Percentiles rank a stretch among this genome's conserved stretches.
Evolutionary conservation across 2,888 invertebrate species (phyloP).

Genomic region (Tuta absoluta): DNA sequence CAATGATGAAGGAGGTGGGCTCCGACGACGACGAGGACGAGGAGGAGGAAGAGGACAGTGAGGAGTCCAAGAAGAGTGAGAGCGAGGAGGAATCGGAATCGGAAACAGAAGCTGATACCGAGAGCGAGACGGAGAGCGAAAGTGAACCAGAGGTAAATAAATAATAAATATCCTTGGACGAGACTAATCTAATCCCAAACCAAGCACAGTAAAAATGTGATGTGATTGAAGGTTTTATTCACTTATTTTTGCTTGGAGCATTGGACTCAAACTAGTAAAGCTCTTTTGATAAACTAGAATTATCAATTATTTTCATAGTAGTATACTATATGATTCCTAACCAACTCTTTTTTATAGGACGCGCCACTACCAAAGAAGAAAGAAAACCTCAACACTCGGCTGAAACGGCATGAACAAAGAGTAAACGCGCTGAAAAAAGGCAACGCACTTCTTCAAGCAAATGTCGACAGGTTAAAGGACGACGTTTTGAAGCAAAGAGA

Average conservation of each 20-base stretch:
- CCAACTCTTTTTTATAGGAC: slow-evolving; percentile 66
- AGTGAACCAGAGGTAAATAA: slow-evolving; percentile 83
- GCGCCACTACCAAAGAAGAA: slow-evolving; percentile 85
- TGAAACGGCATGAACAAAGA: slow-evolving; percentile 89
- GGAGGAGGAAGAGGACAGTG: slow-evolving; percentile 80
- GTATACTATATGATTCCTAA: no score
- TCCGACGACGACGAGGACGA: slow-evolving; percentile 87
- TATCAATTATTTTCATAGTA: no score
- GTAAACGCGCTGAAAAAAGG: slow-evolving; percentile 92
- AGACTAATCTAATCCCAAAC: neutral
- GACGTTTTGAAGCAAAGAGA: slow-evolving; percentile 92
- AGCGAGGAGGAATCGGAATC: slow-evolving; percentile 83
- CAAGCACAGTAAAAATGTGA: neutral
- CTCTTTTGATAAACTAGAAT: no score
- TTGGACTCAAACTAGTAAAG: no score
- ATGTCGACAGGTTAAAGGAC: slow-evolving; percentile 92
- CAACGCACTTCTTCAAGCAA: slow-evolving; percentile 92
- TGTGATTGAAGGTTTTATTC: neutral
- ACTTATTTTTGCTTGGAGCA: no score
- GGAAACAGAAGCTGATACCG: slow-evolving; percentile 85
- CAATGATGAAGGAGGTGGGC: slow-evolving; percentile 90
- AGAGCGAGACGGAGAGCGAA: slow-evolving; percentile 84
- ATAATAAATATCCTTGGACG: neutral
- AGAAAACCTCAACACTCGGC: slow-evolving; percentile 82
- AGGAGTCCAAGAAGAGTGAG: slow-evolving; percentile 76